Conservation (phyloP, 2,888 invertebrate species). For the Caenorhabditis virilis region DNA sequence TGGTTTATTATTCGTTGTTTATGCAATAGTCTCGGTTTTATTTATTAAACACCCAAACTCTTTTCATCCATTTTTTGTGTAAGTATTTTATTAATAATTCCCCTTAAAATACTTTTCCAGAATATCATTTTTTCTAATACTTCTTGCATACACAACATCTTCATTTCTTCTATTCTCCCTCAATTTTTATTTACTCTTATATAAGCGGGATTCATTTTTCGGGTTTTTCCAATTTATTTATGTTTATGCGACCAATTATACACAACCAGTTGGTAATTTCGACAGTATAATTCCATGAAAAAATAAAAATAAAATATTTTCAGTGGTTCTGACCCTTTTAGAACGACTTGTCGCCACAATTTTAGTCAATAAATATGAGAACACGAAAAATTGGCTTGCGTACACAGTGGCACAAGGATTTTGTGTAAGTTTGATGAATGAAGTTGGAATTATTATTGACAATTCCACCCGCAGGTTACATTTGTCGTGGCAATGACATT, state of each 20-base stretch:
- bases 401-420: conserved; percentile 16
- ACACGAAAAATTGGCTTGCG: conserved; percentile 22
- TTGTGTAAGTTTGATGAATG: conserved; percentile 16
- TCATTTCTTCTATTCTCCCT: conserved; percentile 26
- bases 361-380: conserved; percentile 21
- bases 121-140: not conserved
- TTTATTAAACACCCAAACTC: not conserved
- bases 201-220: conserved; percentile 16
- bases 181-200: conserved; percentile 20
- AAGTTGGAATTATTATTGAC: too few relatives aligned
- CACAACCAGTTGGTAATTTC: conserved; percentile 10
- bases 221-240: conserved; percentile 18
- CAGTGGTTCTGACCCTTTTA: conserved; percentile 21
- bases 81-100: not conserved
- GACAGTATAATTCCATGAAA: not conserved
- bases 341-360: conserved; percentile 27
- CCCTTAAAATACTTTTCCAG: not conserved
- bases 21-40: not conserved
- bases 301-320: too few relatives aligned
- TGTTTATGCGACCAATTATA: conserved; percentile 23
- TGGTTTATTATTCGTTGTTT: not conserved
- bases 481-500: too few relatives aligned
- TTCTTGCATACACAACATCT: conserved; percentile 1
- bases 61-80: not conserved
- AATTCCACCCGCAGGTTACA: too few relatives aligned